Conservation (phyloP, 2,888 invertebrate species). For the Phengaris arion region DNA sequence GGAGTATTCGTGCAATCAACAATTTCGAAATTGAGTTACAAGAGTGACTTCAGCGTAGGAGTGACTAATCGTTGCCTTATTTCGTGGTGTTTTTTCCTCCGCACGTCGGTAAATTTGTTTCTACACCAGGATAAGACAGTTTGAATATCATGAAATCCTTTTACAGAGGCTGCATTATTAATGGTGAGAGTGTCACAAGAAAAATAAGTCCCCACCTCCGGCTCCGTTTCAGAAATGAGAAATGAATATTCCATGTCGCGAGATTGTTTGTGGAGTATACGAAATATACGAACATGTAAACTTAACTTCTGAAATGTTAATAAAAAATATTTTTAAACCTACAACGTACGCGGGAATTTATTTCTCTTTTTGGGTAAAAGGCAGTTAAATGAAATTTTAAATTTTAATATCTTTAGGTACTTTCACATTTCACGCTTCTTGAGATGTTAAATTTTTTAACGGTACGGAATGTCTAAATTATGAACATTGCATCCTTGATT, state of each 20-base stretch:
- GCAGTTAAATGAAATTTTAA: slow-evolving; percentile 1
- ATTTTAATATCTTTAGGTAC: slow-evolving; percentile 6
- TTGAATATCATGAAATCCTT: slow-evolving; percentile 17
- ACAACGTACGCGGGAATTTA: not conserved
- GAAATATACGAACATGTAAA: slow-evolving; percentile 35
- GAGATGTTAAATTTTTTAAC: not conserved
- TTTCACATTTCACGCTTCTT: not conserved
- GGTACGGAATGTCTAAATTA: not conserved
- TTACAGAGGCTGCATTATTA: slow-evolving; percentile 20
- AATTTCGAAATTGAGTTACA: slow-evolving; percentile 1
- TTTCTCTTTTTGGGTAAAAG: not conserved
- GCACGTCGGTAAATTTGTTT: not conserved
- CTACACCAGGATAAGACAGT: slow-evolving; percentile 10
- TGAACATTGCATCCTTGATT: not conserved
- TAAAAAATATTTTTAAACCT: not conserved
- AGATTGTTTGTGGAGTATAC: slow-evolving; percentile 35
- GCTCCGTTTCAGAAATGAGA: slow-evolving; percentile 41
- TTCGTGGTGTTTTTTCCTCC: slow-evolving; percentile 4
- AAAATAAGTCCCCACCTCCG: slow-evolving; percentile 23
- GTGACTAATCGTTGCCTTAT: slow-evolving; percentile 10
- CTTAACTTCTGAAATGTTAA: slow-evolving; percentile 27
- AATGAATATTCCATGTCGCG: slow-evolving; percentile 47
- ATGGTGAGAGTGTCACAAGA: slow-evolving; percentile 21
- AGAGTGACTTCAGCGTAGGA: not conserved
- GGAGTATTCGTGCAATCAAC: not conserved